Evolutionary conservation across 2,888 invertebrate genomes (phyloP).

Genomic region (Napeogenes sylphis): DNA sequence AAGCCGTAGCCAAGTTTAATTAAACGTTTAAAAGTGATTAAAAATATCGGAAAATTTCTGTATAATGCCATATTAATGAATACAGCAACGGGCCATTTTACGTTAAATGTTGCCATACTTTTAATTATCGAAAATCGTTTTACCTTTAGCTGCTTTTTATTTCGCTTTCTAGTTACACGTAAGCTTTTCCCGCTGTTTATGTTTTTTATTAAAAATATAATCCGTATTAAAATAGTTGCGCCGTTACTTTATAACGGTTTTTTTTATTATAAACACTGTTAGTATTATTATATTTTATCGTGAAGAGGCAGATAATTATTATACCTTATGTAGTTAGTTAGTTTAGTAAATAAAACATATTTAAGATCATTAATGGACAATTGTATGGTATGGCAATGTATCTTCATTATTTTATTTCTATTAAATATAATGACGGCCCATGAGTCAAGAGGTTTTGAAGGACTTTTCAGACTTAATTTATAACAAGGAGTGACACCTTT

Average conservation of each 20-base stretch:
- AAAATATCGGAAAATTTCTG: slow-evolving; percentile 32
- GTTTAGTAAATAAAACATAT: too few species aligned
- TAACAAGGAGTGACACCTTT: slow-evolving; percentile 1
- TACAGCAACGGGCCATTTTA: slow-evolving; percentile 23
- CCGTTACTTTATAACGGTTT: not conserved
- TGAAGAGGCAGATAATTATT: too few species aligned
- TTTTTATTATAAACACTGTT: too few species aligned
- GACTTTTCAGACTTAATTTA: slow-evolving; percentile 10
- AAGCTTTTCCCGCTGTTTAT: not conserved
- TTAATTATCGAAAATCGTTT: slow-evolving; percentile 3
- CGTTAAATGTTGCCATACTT: slow-evolving; percentile 7
- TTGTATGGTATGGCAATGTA: not conserved
- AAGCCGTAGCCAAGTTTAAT: slow-evolving; percentile 33
- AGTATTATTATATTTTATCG: too few species aligned
- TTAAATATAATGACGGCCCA: slow-evolving; percentile 11
- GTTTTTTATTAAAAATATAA: slow-evolving; percentile 4
- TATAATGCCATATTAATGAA: slow-evolving; percentile 31
- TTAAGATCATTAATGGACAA: not conserved
- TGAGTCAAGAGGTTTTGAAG: slow-evolving; percentile 23
- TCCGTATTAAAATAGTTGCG: not conserved
- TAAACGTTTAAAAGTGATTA: slow-evolving; percentile 38
- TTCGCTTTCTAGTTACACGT: slow-evolving; percentile 3
- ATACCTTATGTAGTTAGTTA: too few species aligned
- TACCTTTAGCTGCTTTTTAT: slow-evolving; percentile 3
- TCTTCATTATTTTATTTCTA: slow-evolving; percentile 14